Percentiles rank a stretch among this genome's conserved stretches.
Evolutionary conservation across 2,113 vertebrate genomes (phyloP).

Genomic region (Tupaia chinensis): DNA sequence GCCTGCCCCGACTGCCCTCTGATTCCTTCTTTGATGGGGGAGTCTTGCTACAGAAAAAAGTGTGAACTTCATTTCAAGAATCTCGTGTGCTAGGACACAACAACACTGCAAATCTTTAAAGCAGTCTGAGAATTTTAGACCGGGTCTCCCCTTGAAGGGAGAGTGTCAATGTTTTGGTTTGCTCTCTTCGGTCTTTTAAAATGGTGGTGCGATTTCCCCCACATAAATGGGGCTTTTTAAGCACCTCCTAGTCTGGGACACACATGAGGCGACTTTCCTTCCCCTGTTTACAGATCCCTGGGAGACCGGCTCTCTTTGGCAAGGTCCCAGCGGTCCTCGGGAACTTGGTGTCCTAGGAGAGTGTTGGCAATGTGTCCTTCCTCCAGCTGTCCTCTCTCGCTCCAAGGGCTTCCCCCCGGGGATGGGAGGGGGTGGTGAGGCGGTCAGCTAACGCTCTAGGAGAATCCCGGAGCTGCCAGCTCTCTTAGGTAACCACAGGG

Average conservation of each 20-base stretch:
- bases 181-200: not conserved
- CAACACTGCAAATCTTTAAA: not conserved
- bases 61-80: not conserved
- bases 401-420: not conserved
- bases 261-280: not conserved
- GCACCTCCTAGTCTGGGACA: not conserved
- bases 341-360: slow-evolving; percentile 27
- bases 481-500: not conserved
- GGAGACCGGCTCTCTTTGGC: not conserved
- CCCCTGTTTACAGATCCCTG: not conserved
- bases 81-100: not conserved
- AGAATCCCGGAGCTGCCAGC: not conserved
- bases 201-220: no score
- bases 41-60: not conserved
- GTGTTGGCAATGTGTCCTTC: not conserved
- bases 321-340: not conserved
- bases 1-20: not conserved
- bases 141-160: not conserved
- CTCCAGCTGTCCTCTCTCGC: not conserved
- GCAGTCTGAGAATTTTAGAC: not conserved
- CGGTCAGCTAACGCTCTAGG: not conserved
- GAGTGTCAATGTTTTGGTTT: not conserved
- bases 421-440: not conserved
- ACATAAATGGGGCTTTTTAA: rapidly evolving
- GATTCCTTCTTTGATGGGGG: no score